Conservation (phyloP, 2,113 vertebrate species). For the Panurus biarmicus region DNA sequence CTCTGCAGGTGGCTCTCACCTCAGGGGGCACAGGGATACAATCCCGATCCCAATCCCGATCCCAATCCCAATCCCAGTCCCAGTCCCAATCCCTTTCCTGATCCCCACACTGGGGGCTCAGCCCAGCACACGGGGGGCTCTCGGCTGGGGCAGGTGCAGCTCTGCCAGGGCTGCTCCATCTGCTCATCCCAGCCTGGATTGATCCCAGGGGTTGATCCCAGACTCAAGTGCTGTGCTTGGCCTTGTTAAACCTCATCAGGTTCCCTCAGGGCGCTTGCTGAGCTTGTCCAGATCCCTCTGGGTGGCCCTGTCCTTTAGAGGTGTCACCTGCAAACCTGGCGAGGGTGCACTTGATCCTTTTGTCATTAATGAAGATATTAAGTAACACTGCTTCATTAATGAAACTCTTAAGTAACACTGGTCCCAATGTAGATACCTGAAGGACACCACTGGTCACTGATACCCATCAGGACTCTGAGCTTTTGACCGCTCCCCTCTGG, state of each 20-base stretch:
- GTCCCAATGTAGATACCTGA: accelerated
- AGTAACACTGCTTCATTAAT: not conserved
- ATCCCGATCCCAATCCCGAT: not conserved
- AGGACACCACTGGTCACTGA: not conserved
- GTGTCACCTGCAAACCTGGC: not conserved
- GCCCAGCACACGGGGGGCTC: not conserved
- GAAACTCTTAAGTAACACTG: not conserved
- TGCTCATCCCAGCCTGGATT: not conserved
- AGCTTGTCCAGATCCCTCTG: not conserved
- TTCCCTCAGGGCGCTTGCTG: accelerated
- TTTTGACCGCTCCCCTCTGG: not conserved
- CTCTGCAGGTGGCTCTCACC: not conserved
- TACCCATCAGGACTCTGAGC: not conserved
- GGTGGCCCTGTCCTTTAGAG: accelerated
- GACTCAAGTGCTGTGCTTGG: accelerated
- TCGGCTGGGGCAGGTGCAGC: not conserved
- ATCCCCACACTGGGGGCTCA: not conserved
- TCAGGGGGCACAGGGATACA: not conserved
- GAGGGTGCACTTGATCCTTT: not conserved
- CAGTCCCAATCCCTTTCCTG: not conserved
- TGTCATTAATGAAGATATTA: not conserved
- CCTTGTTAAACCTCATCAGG: not conserved
- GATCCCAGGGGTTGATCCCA: accelerated
- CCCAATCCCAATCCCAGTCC: too few relatives aligned
- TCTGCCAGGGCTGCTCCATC: not conserved